These are phyloP conservation scores for Oryzias woworae DNA, from an alignment of 2,113 vertebrate species.

Conservation along the genomic window DNA sequence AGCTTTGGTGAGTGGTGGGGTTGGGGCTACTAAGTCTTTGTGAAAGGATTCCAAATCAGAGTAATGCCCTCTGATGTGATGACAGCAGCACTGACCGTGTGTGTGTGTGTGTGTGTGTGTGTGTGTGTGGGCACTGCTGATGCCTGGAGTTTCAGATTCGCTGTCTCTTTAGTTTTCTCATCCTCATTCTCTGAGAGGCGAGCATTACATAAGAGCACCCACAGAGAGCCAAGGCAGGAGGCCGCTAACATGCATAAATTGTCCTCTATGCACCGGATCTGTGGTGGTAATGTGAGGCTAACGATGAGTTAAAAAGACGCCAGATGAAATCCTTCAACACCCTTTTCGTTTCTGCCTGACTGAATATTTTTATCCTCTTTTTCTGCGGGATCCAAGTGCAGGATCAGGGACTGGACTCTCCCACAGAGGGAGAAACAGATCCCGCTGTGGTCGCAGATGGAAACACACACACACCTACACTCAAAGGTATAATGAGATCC, in stretches of 20 bases:
- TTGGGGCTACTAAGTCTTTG: not conserved
- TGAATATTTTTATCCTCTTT: no score
- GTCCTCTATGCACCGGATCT: no score
- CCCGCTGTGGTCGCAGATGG: conserved; percentile 40
- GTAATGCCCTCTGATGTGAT: conserved; percentile 11
- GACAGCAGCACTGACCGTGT: conserved; percentile 5
- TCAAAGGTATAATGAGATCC: conserved; percentile 47
- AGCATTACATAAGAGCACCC: conserved; percentile 49
- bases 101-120: not conserved
- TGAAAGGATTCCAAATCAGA: not conserved
- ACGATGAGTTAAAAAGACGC: no score
- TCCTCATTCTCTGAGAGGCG: conserved; percentile 29
- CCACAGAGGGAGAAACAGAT: conserved; percentile 22
- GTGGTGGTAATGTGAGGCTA: no score
- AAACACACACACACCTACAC: conserved; percentile 24
- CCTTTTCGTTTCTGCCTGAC: no score
- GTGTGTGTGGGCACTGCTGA: not conserved
- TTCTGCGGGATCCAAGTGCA: not conserved
- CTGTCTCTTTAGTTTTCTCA: conserved; percentile 53
- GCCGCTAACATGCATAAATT: not conserved
- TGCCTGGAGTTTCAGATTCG: conserved; percentile 35
- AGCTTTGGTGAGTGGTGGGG: no score
- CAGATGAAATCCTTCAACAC: no score
- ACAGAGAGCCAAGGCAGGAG: conserved; percentile 13
- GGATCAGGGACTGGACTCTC: conserved; percentile 7